Evolutionary conservation across 2,797 vertebrate genomes (phyloP).

Genomic region (Lutjanus campechanus): DNA sequence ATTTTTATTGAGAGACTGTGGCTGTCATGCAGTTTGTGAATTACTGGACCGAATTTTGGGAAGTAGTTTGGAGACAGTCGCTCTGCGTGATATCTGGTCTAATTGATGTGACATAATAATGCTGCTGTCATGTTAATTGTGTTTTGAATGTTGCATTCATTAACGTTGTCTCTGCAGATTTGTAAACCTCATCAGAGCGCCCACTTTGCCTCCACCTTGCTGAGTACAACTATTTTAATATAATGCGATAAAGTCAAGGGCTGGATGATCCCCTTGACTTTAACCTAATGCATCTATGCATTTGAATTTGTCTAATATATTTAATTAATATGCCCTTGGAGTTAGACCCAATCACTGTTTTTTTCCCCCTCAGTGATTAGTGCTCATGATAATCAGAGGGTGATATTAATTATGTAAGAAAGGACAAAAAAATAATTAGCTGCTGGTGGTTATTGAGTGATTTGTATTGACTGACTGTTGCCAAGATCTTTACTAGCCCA

Average conservation of each 20-base stretch:
- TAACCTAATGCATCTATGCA: neutral
- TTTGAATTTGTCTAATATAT: neutral
- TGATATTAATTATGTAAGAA: conserved; percentile 54
- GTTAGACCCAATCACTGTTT: conserved; percentile 7
- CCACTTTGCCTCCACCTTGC: conserved; percentile 38
- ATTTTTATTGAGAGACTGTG: conserved; percentile 18
- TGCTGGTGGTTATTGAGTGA: conserved; percentile 8
- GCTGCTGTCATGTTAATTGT: conserved; percentile 21
- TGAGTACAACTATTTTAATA: conserved; percentile 57
- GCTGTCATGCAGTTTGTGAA: conserved; percentile 45
- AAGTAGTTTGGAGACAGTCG: conserved; percentile 63
- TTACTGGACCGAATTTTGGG: conserved; percentile 46
- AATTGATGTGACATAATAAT: conserved; percentile 22
- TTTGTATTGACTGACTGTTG: conserved; percentile 23
- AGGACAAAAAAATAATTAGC: neutral
- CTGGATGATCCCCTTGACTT: conserved; percentile 16
- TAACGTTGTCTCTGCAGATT: neutral
- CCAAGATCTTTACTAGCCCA: conserved; percentile 29
- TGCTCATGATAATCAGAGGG: conserved; percentile 19
- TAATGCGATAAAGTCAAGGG: conserved; percentile 38
- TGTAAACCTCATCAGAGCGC: conserved; percentile 1
- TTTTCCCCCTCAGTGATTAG: conserved; percentile 2
- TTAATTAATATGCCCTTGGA: neutral
- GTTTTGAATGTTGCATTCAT: conserved; percentile 23
- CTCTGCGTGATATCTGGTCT: conserved; percentile 15